Percentiles rank a stretch among this genome's conserved stretches.
Evolutionary conservation across 2,888 invertebrate genomes (phyloP).

Genomic region (Hedya salicella): DNA sequence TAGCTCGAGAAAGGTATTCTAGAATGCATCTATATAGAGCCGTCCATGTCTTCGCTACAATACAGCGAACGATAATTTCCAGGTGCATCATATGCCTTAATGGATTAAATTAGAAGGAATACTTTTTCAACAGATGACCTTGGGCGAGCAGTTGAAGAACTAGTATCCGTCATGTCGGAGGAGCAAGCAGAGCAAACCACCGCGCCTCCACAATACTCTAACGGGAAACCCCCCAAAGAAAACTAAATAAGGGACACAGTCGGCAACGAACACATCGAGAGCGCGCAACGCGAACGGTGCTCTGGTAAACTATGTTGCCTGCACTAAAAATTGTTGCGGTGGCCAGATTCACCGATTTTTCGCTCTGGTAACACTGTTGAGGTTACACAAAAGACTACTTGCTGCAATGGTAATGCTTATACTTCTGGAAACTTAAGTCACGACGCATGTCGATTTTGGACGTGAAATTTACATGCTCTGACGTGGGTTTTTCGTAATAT

Average conservation of each 20-base stretch:
- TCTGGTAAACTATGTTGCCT: constrained; percentile 54
- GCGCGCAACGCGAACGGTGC: constrained; percentile 57
- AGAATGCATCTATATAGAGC: too few relatives aligned
- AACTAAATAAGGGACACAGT: constrained; percentile 51
- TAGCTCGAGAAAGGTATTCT: too few relatives aligned
- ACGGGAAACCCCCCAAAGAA: constrained; percentile 76
- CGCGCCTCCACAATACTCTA: constrained; percentile 80
- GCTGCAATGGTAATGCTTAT: constrained; percentile 48
- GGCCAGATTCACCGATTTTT: constrained; percentile 46
- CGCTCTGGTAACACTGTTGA: constrained; percentile 75
- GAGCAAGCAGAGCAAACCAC: constrained; percentile 69
- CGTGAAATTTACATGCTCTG: constrained; percentile 33
- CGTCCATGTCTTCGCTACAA: too few relatives aligned
- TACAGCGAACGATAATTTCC: too few relatives aligned
- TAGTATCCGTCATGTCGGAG: constrained; percentile 96
- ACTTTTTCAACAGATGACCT: constrained; percentile 88
- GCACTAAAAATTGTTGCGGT: constrained; percentile 42
- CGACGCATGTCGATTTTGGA: constrained; percentile 31
- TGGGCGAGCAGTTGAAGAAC: constrained; percentile 93
- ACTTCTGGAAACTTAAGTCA: constrained; percentile 13
- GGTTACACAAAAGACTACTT: constrained; percentile 51
- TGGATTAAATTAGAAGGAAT: too few relatives aligned
- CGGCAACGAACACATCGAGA: constrained; percentile 26
- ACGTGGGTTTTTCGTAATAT: constrained; percentile 36
- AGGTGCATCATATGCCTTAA: too few relatives aligned